A percentile compares a stretch with the other conserved stretches of the same genome.
Evolutionary conservation across 2,888 invertebrate genomes (phyloP).

Genomic region (Deilephila porcellus): DNA sequence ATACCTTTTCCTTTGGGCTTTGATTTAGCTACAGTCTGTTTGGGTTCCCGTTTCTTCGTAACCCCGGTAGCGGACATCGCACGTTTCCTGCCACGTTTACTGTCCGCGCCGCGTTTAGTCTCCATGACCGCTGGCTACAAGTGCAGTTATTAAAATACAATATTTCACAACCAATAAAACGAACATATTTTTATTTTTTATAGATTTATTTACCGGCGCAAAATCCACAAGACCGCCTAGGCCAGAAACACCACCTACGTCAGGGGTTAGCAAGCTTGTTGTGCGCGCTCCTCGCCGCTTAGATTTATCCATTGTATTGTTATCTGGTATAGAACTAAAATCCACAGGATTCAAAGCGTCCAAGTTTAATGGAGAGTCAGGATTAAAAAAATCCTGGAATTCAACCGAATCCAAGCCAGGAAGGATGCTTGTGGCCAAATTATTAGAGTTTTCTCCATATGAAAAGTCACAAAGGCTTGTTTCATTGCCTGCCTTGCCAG

Average conservation of each 20-base stretch:
- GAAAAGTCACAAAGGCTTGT: slow-evolving; percentile 69
- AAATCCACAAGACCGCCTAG: slow-evolving; percentile 7
- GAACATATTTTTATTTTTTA: not conserved
- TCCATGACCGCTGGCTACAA: slow-evolving; percentile 12
- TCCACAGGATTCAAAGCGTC: slow-evolving; percentile 55
- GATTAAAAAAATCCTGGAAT: slow-evolving; percentile 62
- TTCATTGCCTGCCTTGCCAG: slow-evolving; percentile 54
- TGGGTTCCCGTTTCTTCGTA: slow-evolving; percentile 54
- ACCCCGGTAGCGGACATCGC: slow-evolving; percentile 67
- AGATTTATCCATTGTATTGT: slow-evolving; percentile 48
- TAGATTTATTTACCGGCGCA: not conserved
- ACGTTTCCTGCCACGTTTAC: slow-evolving; percentile 71
- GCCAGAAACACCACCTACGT: slow-evolving; percentile 45
- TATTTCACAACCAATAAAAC: not conserved
- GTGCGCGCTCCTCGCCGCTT: slow-evolving; percentile 55
- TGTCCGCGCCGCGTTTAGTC: slow-evolving; percentile 53
- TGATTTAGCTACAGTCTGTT: slow-evolving; percentile 55
- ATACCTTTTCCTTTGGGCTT: slow-evolving; percentile 67
- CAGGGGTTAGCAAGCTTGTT: slow-evolving; percentile 54
- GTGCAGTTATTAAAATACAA: not conserved
- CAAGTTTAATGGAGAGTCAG: slow-evolving; percentile 55
- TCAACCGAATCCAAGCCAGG: slow-evolving; percentile 60
- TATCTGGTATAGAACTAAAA: slow-evolving; percentile 45
- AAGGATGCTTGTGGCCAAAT: slow-evolving; percentile 54
- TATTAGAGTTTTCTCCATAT: slow-evolving; percentile 64